These are phyloP conservation scores for Sinodicranocentrus sp. DNA, from an alignment of 2,888 invertebrate genomes.

Conservation along the genomic window DNA sequence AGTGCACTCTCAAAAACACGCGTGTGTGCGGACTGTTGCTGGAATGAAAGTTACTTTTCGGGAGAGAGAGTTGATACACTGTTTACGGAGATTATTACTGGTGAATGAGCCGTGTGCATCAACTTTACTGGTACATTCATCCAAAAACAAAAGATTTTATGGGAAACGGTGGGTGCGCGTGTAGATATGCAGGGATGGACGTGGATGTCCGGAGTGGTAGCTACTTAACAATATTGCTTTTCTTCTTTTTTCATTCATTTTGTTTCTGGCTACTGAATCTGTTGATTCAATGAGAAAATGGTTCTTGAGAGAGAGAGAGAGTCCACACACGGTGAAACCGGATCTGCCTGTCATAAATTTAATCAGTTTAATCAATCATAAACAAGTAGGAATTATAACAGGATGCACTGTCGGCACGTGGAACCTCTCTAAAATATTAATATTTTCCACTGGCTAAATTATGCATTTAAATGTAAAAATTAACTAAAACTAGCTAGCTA, in stretches of 20 bases:
- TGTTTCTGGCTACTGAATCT: too few species aligned
- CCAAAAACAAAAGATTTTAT: background rate
- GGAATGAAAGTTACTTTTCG: background rate
- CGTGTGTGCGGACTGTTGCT: background rate
- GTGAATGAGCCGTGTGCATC: conserved; percentile 3
- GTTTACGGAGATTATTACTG: conserved; percentile 27
- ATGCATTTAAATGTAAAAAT: too few species aligned
- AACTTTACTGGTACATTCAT: background rate
- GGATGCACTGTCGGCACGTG: too few species aligned
- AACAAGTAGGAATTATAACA: too few species aligned
- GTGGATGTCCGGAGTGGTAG: background rate
- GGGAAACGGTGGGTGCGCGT: background rate
- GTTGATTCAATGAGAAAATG: too few species aligned
- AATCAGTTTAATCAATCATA: conserved; percentile 69
- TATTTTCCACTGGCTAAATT: too few species aligned
- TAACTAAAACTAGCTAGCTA: too few species aligned
- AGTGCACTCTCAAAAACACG: conserved; percentile 34
- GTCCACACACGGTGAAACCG: too few species aligned
- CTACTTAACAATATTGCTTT: too few species aligned
- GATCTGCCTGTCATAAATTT: conserved; percentile 66
- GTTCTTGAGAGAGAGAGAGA: too few species aligned
- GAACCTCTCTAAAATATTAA: too few species aligned
- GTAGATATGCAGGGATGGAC: background rate
- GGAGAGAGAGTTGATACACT: background rate
- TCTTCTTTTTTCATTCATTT: too few species aligned